These are phyloP conservation scores for Progne subis DNA, from an alignment of 2,113 vertebrate genomes.

Conservation along the genomic window DNA sequence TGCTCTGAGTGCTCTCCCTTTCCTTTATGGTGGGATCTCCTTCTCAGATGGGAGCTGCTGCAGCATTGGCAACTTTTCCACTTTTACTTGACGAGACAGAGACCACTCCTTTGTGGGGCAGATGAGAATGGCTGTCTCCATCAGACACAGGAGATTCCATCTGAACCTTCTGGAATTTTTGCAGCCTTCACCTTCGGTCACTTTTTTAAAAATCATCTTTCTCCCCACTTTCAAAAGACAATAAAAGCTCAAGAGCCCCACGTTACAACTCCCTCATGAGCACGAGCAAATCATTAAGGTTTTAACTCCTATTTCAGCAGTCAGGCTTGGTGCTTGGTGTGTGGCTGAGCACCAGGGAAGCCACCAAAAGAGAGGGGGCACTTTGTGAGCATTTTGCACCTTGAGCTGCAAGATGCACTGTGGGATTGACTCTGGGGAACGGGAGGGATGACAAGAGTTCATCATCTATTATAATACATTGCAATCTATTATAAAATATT, in stretches of 20 bases:
- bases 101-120: not conserved
- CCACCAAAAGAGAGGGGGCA: not conserved
- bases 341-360: not conserved
- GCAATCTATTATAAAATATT: not conserved
- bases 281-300: not conserved
- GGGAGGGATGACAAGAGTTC: not conserved
- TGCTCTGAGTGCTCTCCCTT: not conserved
- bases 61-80: not conserved
- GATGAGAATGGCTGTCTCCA: not conserved
- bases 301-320: not conserved
- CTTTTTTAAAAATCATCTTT: not conserved
- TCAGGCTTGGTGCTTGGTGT: not conserved
- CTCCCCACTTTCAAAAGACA: not conserved
- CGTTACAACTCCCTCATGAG: not conserved
- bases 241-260: not conserved
- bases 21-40: not conserved
- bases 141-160: not conserved
- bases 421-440: not conserved
- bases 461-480: not conserved
- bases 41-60: not conserved
- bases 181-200: not conserved
- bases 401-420: accelerated
- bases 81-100: not conserved
- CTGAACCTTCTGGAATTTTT: not conserved
- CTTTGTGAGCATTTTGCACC: not conserved